A percentile compares a stretch with the other conserved stretches of the same genome.
These are phyloP conservation scores for Threskiornis aethiopicus DNA, from an alignment of 2,797 vertebrate species.

Conservation along the genomic window DNA sequence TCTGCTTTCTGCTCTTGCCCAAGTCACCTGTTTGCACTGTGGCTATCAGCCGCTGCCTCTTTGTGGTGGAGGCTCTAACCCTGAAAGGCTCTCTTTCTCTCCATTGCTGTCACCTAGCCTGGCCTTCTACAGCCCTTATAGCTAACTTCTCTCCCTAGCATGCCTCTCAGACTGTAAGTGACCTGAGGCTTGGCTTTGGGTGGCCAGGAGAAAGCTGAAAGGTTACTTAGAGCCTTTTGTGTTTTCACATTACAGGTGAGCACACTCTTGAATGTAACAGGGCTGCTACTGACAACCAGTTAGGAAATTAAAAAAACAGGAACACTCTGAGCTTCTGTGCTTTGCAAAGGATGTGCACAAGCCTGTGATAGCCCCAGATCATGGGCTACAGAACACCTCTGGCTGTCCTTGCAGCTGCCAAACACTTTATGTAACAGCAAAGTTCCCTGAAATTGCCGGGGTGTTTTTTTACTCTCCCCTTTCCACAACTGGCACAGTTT, in stretches of 20 bases:
- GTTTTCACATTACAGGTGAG: not conserved
- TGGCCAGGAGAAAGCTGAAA: not conserved
- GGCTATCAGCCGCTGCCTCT: rapidly evolving
- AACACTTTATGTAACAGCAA: constrained; percentile 7
- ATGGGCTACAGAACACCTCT: not conserved
- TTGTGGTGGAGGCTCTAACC: not conserved
- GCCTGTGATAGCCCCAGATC: not conserved
- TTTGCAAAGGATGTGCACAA: not conserved
- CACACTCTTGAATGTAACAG: not conserved
- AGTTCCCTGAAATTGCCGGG: not conserved
- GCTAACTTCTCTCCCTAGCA: not conserved
- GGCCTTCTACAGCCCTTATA: not conserved
- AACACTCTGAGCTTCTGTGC: not conserved
- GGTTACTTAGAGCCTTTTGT: not conserved
- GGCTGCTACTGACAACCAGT: not conserved
- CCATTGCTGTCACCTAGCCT: not conserved
- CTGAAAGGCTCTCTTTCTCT: not conserved
- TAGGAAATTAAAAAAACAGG: not conserved
- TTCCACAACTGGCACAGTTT: constrained; percentile 16
- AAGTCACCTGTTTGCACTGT: not conserved
- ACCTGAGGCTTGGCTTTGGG: not conserved
- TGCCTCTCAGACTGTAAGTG: not conserved
- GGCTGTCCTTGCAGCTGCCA: not conserved
- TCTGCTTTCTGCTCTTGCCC: not conserved
- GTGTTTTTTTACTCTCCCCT: not conserved